These are phyloP conservation scores for Microcebus tavaratra DNA, from an alignment of 2,113 vertebrate genomes.

Conservation along the genomic window DNA sequence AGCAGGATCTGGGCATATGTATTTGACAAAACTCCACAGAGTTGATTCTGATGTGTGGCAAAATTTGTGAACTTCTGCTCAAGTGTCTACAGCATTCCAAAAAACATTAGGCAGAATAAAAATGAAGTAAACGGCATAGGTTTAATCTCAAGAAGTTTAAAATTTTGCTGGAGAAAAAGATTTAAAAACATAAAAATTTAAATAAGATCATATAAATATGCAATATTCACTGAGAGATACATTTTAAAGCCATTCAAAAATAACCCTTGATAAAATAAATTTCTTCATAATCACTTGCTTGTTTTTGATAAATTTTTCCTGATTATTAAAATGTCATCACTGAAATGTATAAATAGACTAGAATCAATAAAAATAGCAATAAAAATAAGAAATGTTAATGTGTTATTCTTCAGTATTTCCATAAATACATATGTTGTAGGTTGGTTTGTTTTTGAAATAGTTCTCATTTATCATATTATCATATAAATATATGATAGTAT, in stretches of 20 bases:
- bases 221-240: not conserved
- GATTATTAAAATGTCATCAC: not conserved
- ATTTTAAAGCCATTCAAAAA: slow-evolving; percentile 14
- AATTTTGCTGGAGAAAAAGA: not conserved
- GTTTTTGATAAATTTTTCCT: not conserved
- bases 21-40: not conserved
- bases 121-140: not conserved
- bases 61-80: not conserved
- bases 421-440: not conserved
- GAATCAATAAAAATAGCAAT: not conserved
- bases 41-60: not conserved
- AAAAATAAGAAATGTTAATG: not conserved
- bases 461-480: not conserved
- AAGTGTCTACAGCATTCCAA: not conserved
- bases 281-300: not conserved
- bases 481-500: not conserved
- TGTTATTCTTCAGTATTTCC: not conserved
- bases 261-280: not conserved
- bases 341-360: not conserved
- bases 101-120: not conserved
- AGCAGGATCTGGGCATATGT: not conserved
- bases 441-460: not conserved
- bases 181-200: not conserved
- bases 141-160: not conserved
- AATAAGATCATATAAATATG: not conserved